phyloP scores from a whole-genome alignment of 2,888 invertebrate genomes.

The Horisme vitalbata region DNA sequence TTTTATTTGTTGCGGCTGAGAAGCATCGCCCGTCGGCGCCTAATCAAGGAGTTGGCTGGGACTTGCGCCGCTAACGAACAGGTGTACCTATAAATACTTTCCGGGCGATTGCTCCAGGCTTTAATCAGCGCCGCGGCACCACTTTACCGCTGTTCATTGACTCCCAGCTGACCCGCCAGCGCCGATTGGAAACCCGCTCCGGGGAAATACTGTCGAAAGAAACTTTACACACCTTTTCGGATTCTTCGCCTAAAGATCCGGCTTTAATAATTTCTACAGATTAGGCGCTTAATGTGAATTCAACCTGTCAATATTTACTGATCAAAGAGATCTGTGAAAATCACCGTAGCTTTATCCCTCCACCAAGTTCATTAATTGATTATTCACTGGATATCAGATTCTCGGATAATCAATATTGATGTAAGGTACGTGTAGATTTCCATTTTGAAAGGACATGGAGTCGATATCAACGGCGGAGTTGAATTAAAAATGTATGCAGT shows the following conservation, averaged over 20 bases:
- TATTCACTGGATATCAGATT: slow-evolving; percentile 5
- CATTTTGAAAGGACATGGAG: slow-evolving; percentile 57
- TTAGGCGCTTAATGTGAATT: slow-evolving; percentile 11
- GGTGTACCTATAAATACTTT: slow-evolving; percentile 83
- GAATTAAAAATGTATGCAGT: slow-evolving; percentile 66
- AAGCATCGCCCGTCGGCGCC: slow-evolving; percentile 77
- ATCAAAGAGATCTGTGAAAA: slow-evolving; percentile 5
- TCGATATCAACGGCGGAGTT: slow-evolving; percentile 60
- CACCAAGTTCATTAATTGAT: slow-evolving; percentile 4
- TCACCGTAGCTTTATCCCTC: not conserved
- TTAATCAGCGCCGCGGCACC: slow-evolving; percentile 80
- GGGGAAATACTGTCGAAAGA: slow-evolving; percentile 63
- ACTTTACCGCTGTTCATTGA: slow-evolving; percentile 81
- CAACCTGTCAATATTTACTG: slow-evolving; percentile 14
- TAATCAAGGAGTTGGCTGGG: slow-evolving; percentile 82
- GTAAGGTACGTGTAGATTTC: slow-evolving; percentile 23
- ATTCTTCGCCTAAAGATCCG: slow-evolving; percentile 43
- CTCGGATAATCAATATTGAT: slow-evolving; percentile 6
- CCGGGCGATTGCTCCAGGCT: slow-evolving; percentile 81
- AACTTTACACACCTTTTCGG: slow-evolving; percentile 65
- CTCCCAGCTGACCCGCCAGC: slow-evolving; percentile 73
- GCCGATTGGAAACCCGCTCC: slow-evolving; percentile 77
- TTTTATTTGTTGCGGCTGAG: slow-evolving; percentile 76
- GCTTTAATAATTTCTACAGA: slow-evolving; percentile 44
- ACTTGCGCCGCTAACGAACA: slow-evolving; percentile 79